These are phyloP conservation scores for Liodrosophila aerea DNA, from an alignment of 2,888 invertebrate species.

Conservation along the genomic window DNA sequence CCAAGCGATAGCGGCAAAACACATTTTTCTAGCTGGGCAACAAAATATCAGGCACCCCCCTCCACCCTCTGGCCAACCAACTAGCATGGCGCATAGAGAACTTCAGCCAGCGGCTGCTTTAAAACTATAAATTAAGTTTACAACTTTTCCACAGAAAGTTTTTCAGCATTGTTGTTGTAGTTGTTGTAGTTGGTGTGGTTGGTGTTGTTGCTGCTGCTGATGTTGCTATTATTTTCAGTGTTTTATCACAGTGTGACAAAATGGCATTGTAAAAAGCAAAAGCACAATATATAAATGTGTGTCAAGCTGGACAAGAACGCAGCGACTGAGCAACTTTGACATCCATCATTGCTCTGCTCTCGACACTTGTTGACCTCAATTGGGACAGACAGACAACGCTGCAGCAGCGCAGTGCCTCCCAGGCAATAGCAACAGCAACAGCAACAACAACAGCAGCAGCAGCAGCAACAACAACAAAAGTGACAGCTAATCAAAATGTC, in stretches of 20 bases:
- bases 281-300: constrained; percentile 56
- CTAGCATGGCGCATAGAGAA: constrained; percentile 14
- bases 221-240: constrained; percentile 53
- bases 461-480: constrained; percentile 10
- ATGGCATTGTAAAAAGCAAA: constrained; percentile 54
- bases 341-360: constrained; percentile 63
- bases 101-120: constrained; percentile 67
- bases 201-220: constrained; percentile 15
- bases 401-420: constrained; percentile 17
- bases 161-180: constrained; percentile 20
- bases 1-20: constrained; percentile 61
- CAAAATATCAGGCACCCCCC: background rate
- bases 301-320: constrained; percentile 49
- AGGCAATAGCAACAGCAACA: constrained; percentile 2
- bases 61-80: background rate
- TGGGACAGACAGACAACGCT: constrained; percentile 18
- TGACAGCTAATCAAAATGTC: constrained; percentile 74
- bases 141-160: constrained; percentile 69
- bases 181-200: constrained; percentile 13
- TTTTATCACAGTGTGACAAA: constrained; percentile 72
- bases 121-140: constrained; percentile 75
- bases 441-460: constrained; percentile 1
- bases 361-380: constrained; percentile 69
- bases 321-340: constrained; percentile 55
- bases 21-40: constrained; percentile 59